Evolutionary conservation across 2,113 vertebrate genomes (phyloP), one percentile per base, ranked within the genome.

Genomic region (Gorsachius goisagi): DNA sequence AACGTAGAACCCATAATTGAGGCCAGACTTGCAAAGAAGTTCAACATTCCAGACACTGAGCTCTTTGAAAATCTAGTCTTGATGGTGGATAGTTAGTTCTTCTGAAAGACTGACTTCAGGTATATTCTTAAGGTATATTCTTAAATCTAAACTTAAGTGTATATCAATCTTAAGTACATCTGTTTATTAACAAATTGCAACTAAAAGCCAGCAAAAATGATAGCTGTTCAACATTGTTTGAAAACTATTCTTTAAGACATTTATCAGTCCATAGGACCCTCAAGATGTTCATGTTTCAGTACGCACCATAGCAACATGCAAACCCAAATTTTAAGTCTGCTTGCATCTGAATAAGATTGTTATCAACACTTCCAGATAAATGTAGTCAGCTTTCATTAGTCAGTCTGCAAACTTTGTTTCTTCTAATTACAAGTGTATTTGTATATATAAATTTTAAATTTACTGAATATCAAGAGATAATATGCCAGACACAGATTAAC

Each of bases 381-480:
- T 18, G 44, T 39, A 63, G 55, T 62, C 71, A 93, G 15, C 50
- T 89, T 95, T 80, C 56, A 89, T 79, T 73, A 89, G 53, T 72
- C 71, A 96, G 71, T 41, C 63, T 88, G 69, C 44, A 95, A 90
- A 85, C 30, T 73, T 67, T 76, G 35, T 90, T 94, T 95, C 93
- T 91, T 90, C 55, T 71, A 85, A 85, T 84, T 92, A 94, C 68
- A 90, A 62, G 33, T 92, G 5, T 74, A 45, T 89, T 89, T 93
- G 66, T 89, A 68, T 82, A 76, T 72, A 89, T 53, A 90, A 53
- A 87, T 89, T 96, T 91, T 78, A 74, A 45, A 33, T 93, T 90
- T 83, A 87, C 59, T 92, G 69, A 86, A 45, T 89, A 88, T 66
- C 94, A 93, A 90, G 86, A 96, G 93, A 95, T 95, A 96, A 91